Evolutionary conservation across 1,140 invertebrate genomes (phyloP).

Genomic region (Atta texana): DNA sequence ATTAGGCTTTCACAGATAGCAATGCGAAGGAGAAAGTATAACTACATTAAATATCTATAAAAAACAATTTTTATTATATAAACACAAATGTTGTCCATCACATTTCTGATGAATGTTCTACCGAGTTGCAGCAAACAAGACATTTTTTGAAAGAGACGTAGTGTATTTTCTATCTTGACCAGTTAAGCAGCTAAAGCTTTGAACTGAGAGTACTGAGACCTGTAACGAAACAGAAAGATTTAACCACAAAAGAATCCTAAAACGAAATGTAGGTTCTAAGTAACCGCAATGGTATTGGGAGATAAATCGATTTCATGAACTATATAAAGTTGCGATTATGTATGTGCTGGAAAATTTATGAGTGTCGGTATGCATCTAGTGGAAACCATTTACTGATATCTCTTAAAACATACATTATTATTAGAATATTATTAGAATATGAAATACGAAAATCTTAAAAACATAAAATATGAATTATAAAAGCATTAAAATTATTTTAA

Average conservation of each 20-base stretch:
- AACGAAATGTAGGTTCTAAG: slow-evolving; percentile 34
- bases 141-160: not conserved
- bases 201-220: not conserved
- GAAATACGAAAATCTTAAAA: not conserved
- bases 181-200: slow-evolving; percentile 15
- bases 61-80: not conserved
- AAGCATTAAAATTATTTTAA: not conserved
- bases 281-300: slow-evolving; percentile 2
- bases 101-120: not conserved
- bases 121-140: not conserved
- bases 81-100: not conserved
- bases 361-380: not conserved
- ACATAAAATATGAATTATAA: not conserved
- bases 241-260: slow-evolving; percentile 19
- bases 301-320: slow-evolving; percentile 4
- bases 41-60: not conserved
- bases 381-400: not conserved
- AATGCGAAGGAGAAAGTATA: not conserved
- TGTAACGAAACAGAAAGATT: slow-evolving; percentile 7
- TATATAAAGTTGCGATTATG: not conserved
- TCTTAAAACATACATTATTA: not conserved
- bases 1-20: not conserved
- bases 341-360: not conserved
- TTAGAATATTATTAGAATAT: not conserved
- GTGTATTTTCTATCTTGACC: not conserved